Conservation (phyloP, 2,888 invertebrate species). For the Platypus cylindrus region DNA sequence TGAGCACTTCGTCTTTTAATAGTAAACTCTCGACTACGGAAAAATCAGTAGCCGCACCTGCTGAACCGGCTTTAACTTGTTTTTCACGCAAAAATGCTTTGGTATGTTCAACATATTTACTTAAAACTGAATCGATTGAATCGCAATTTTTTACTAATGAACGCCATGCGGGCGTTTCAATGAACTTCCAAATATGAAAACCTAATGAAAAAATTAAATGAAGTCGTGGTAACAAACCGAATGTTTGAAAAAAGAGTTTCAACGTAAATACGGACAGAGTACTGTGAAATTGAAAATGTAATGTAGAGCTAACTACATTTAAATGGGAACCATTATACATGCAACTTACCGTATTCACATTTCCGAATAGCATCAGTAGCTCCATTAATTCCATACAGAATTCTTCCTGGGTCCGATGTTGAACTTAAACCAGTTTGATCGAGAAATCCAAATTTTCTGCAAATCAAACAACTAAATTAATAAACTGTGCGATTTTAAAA, state of each 20-base stretch:
- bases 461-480: neutral
- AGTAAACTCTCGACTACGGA: slow-evolving; percentile 44
- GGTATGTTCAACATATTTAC: slow-evolving; percentile 44
- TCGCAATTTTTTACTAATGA: slow-evolving; percentile 47
- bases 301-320: no score
- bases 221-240: slow-evolving; percentile 1
- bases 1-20: slow-evolving; percentile 40
- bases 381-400: slow-evolving; percentile 43
- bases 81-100: slow-evolving; percentile 28
- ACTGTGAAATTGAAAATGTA: no score
- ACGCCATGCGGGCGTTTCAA: slow-evolving; percentile 47
- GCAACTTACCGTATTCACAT: slow-evolving; percentile 40
- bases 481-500: slow-evolving; percentile 19
- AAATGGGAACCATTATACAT: no score
- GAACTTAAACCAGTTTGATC: slow-evolving; percentile 38
- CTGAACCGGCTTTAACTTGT: slow-evolving; percentile 14
- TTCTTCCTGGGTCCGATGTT: slow-evolving; percentile 43
- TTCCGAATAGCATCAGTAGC: slow-evolving; percentile 46
- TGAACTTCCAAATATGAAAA: slow-evolving; percentile 51
- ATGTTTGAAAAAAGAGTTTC: neutral
- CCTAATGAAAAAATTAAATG: slow-evolving; percentile 28
- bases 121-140: slow-evolving; percentile 46
- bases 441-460: slow-evolving; percentile 47
- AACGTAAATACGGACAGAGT: no score
- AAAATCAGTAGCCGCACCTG: slow-evolving; percentile 19